Evolutionary conservation across 2,113 vertebrate species (phyloP).

Genomic region (Phainopepla nitens): DNA sequence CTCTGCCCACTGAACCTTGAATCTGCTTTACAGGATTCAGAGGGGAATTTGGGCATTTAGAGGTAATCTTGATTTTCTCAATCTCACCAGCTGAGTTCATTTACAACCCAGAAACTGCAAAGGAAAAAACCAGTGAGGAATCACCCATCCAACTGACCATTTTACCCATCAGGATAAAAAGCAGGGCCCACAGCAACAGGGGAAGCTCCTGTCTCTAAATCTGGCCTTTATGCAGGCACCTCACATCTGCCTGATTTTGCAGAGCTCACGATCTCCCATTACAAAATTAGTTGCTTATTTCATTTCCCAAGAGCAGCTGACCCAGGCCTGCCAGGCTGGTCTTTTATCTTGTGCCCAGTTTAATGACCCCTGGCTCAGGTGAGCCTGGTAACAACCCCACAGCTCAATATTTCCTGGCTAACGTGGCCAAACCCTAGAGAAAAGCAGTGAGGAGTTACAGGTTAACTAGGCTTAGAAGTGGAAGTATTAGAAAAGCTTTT

Average conservation of each 20-base stretch:
- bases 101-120: not conserved
- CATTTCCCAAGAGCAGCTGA: not conserved
- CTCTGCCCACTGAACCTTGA: not conserved
- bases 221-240: fast-evolving
- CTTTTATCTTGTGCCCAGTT: not conserved
- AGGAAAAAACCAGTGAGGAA: not conserved
- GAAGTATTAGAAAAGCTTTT: not conserved
- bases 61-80: not conserved
- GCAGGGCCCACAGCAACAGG: not conserved
- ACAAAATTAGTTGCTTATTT: not conserved
- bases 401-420: not conserved
- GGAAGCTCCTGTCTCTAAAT: not conserved
- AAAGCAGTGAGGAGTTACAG: not conserved
- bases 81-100: not conserved
- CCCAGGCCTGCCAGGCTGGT: not conserved
- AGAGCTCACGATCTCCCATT: not conserved
- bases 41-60: not conserved
- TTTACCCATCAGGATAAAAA: not conserved
- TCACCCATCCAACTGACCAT: not conserved
- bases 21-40: not conserved
- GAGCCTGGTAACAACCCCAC: not conserved
- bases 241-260: not conserved
- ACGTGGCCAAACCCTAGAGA: not conserved
- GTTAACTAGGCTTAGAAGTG: not conserved
- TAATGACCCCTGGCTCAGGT: not conserved